These are phyloP conservation scores for Poecilia velifera DNA, from an alignment of 2,797 vertebrate species.

Conservation along the genomic window DNA sequence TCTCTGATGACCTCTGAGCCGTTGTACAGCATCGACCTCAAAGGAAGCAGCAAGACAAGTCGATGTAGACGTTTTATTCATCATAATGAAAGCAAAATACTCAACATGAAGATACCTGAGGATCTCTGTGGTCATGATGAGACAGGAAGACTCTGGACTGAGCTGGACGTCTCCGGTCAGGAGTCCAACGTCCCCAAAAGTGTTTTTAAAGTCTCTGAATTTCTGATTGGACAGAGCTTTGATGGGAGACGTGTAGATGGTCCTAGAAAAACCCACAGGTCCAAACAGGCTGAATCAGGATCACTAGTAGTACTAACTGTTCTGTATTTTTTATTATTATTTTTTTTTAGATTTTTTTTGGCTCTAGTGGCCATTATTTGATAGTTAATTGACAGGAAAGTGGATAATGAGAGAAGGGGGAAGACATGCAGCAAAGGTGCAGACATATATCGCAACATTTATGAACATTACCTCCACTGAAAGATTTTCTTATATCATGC, in stretches of 20 bases:
- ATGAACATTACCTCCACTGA: background rate
- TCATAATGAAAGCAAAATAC: background rate
- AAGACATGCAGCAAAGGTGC: too few relatives aligned
- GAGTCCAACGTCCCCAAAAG: constrained; percentile 90
- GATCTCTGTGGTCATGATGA: constrained; percentile 97
- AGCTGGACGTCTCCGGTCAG: constrained; percentile 92
- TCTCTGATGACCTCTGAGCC: constrained; percentile 94
- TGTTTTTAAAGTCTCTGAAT: constrained; percentile 91
- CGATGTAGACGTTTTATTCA: background rate
- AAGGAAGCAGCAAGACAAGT: background rate
- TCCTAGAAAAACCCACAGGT: constrained; percentile 67
- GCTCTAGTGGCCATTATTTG: too few relatives aligned
- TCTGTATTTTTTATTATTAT: too few relatives aligned
- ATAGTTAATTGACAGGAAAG: too few relatives aligned
- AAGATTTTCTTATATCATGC: background rate
- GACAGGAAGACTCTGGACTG: constrained; percentile 89
- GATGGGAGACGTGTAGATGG: constrained; percentile 93
- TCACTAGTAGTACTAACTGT: background rate
- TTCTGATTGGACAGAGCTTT: constrained; percentile 96
- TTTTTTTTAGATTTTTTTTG: too few relatives aligned
- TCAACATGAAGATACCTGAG: constrained; percentile 78
- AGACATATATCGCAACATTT: background rate
- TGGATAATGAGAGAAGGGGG: too few relatives aligned
- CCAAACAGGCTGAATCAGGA: background rate
- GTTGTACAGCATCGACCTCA: constrained; percentile 93